Percentiles rank a stretch among this genome's conserved stretches.
These are phyloP conservation scores for Physella acuta DNA, from an alignment of 1,140 invertebrate species.

Conservation along the genomic window DNA sequence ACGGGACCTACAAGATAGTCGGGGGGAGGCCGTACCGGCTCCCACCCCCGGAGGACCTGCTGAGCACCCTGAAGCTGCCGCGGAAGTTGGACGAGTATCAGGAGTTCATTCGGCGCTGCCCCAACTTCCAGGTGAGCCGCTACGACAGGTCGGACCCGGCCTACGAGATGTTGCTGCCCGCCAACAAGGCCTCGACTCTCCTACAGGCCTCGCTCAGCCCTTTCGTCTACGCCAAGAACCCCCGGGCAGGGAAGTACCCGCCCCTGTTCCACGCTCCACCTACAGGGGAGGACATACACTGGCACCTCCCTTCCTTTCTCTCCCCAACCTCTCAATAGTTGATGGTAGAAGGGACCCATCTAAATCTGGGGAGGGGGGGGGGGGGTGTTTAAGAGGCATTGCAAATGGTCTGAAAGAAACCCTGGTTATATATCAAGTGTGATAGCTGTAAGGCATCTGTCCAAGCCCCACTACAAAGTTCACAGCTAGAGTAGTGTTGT, in stretches of 20 bases:
- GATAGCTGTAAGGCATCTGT: too few species aligned
- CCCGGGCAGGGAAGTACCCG: background rate
- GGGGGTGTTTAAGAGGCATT: too few species aligned
- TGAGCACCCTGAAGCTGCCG: background rate
- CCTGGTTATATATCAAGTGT: too few species aligned
- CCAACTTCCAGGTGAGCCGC: background rate
- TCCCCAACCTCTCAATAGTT: too few species aligned
- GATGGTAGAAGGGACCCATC: too few species aligned
- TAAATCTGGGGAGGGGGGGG: too few species aligned
- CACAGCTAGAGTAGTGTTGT: too few species aligned
- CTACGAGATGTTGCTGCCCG: slow-evolving; percentile 13
- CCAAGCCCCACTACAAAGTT: too few species aligned
- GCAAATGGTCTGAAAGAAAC: too few species aligned
- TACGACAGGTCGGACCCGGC: slow-evolving; percentile 11
- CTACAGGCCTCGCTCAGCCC: background rate
- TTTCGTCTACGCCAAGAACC: slow-evolving; percentile 6
- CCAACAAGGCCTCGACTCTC: background rate
- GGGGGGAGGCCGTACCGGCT: background rate
- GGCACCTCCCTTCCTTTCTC: slow-evolving; percentile 8
- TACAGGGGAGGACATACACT: background rate
- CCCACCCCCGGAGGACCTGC: background rate
- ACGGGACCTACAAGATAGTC: slow-evolving; percentile 15
- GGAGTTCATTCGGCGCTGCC: slow-evolving; percentile 18
- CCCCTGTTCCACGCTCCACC: background rate
- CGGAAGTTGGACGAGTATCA: slow-evolving; percentile 10